phyloP scores from a whole-genome alignment of 2,888 invertebrate species.

The Coleophora flavipennella region DNA sequence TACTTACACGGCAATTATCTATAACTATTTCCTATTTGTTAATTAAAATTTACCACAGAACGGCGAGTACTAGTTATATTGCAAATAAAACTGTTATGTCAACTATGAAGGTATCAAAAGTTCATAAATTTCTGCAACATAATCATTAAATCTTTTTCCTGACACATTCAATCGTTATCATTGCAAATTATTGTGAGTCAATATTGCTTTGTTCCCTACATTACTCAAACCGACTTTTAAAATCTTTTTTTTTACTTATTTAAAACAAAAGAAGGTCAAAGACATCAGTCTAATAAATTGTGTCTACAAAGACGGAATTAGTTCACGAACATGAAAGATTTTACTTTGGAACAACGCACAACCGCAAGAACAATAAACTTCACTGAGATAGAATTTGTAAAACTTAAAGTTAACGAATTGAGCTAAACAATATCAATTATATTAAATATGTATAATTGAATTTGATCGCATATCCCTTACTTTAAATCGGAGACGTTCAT shows the following conservation, averaged over 20 bases:
- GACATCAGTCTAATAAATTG: slow-evolving; percentile 50
- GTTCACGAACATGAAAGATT: slow-evolving; percentile 40
- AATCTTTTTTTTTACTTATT: no score
- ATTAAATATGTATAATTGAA: slow-evolving; percentile 4
- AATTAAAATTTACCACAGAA: slow-evolving; percentile 29
- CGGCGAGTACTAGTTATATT: slow-evolving; percentile 36
- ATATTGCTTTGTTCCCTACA: no score
- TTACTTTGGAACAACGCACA: slow-evolving; percentile 52
- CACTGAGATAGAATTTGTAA: slow-evolving; percentile 42
- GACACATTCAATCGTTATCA: not conserved
- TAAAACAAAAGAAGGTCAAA: slow-evolving; percentile 10
- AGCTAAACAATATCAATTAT: slow-evolving; percentile 39
- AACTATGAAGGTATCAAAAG: no score
- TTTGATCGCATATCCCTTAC: slow-evolving; percentile 8
- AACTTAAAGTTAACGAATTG: slow-evolving; percentile 59
- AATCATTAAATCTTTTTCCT: not conserved
- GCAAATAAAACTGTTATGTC: slow-evolving; percentile 12
- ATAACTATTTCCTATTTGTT: slow-evolving; percentile 7
- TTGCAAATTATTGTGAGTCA: no score
- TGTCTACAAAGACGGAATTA: slow-evolving; percentile 51
- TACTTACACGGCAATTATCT: slow-evolving; percentile 21
- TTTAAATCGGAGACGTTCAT: slow-evolving; percentile 2
- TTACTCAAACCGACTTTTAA: no score
- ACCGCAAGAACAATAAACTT: slow-evolving; percentile 45
- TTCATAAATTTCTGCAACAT: no score